Percentiles rank a stretch among this genome's conserved stretches.
These are phyloP conservation scores for Sciurus niger DNA, from an alignment of 2,113 vertebrate genomes.

Conservation along the genomic window DNA sequence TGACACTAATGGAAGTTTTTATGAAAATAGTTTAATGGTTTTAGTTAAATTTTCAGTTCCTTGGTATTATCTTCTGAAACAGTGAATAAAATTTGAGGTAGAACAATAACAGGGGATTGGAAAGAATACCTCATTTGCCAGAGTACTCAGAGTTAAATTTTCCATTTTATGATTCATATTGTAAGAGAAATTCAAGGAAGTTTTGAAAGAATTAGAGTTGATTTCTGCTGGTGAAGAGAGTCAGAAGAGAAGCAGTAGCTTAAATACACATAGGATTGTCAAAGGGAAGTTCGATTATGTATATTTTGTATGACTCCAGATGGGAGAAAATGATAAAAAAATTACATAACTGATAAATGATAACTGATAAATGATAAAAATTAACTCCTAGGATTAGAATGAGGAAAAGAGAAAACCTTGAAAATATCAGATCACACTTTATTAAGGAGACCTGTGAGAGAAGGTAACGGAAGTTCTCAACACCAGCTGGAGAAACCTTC, in stretches of 20 bases:
- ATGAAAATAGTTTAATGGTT: background rate
- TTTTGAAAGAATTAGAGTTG: background rate
- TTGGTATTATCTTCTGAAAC: background rate
- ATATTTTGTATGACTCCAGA: background rate
- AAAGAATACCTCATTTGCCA: background rate
- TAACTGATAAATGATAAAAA: too few relatives aligned
- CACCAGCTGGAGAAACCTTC: rapidly evolving
- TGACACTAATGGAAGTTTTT: background rate
- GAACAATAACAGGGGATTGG: background rate
- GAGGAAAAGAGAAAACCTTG: background rate
- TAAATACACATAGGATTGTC: background rate
- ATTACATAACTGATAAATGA: background rate
- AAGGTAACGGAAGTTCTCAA: background rate
- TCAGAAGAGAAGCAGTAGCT: background rate
- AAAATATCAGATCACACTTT: background rate
- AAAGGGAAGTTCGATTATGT: background rate
- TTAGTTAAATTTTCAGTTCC: background rate
- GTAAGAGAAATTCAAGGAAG: background rate
- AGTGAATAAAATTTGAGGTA: background rate
- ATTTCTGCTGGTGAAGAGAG: background rate
- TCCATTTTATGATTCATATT: background rate
- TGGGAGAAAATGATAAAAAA: background rate
- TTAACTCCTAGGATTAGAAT: background rate
- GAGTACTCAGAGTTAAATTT: background rate
- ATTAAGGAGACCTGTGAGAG: background rate